A percentile compares a stretch with the other conserved stretches of the same genome.
Evolutionary conservation across 1,140 invertebrate species (phyloP).

Genomic region (Conopomorpha cramerella): DNA sequence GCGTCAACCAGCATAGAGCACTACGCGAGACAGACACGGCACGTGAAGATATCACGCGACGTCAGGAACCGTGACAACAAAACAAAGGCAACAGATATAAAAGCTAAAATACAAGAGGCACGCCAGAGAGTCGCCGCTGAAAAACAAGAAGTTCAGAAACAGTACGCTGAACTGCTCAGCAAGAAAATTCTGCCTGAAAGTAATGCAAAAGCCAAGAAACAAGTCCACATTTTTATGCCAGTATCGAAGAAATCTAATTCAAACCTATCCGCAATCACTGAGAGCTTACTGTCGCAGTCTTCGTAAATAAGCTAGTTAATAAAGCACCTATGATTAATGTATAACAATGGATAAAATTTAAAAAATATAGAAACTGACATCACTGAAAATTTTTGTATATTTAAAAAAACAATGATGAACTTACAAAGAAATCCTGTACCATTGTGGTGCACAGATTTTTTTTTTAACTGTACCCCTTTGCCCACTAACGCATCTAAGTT

Average conservation of each 20-base stretch:
- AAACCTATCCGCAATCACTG: conserved; percentile 18
- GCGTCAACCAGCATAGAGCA: conserved; percentile 46
- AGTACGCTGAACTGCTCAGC: conserved; percentile 46
- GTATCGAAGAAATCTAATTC: conserved; percentile 46
- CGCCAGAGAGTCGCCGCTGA: conserved; percentile 34
- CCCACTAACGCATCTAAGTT: no score
- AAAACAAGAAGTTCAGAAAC: conserved; percentile 34
- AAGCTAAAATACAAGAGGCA: conserved; percentile 26
- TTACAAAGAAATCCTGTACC: no score
- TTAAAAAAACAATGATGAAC: no score
- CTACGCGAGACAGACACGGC: conserved; percentile 52
- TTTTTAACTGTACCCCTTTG: no score
- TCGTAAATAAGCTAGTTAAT: conserved; percentile 6
- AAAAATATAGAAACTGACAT: no score
- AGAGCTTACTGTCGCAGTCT: conserved; percentile 31
- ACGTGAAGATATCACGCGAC: conserved; percentile 32
- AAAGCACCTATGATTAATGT: no score
- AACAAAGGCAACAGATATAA: conserved; percentile 31
- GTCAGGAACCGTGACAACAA: conserved; percentile 28
- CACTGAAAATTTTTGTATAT: no score
- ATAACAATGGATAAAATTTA: no score
- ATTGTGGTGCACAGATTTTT: no score
- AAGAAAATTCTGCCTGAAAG: conserved; percentile 47
- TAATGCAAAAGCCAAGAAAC: conserved; percentile 47
- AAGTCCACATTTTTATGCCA: conserved; percentile 73